Percentiles rank a stretch among this genome's conserved stretches.
These are phyloP conservation scores for Bos javanicus DNA, from an alignment of 2,113 vertebrate genomes.

Conservation along the genomic window DNA sequence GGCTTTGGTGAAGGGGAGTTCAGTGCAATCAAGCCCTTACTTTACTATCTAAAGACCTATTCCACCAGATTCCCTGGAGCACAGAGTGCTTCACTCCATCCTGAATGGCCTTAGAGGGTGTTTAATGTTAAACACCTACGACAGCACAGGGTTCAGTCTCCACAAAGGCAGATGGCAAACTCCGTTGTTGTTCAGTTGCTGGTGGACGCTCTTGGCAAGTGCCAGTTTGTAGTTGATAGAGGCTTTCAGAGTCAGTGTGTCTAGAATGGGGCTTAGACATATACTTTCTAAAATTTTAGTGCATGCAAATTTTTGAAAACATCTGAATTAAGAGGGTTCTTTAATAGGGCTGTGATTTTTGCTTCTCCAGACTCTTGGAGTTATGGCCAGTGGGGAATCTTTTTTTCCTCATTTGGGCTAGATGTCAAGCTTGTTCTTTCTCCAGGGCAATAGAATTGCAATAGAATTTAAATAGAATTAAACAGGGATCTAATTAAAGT, in stretches of 20 bases:
- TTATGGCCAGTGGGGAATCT: not conserved
- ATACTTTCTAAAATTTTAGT: not conserved
- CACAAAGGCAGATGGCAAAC: not conserved
- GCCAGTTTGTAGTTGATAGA: not conserved
- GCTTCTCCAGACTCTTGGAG: not conserved
- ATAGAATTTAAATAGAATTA: not conserved
- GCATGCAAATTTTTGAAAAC: not conserved
- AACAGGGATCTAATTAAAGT: not conserved
- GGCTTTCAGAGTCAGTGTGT: not conserved
- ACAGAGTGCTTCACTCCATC: not conserved
- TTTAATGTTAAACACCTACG: not conserved
- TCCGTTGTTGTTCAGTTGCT: not conserved
- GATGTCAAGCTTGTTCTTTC: not conserved
- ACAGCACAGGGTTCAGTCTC: not conserved
- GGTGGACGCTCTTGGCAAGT: not conserved
- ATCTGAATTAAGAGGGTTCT: not conserved
- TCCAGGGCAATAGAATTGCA: not conserved
- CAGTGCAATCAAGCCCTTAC: not conserved
- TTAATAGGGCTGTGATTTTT: not conserved
- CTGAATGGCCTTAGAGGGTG: not conserved
- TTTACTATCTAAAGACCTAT: not conserved
- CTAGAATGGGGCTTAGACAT: not conserved
- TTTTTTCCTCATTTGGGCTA: not conserved
- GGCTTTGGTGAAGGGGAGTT: not conserved
- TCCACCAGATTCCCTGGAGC: not conserved